Percentiles rank a stretch among this genome's conserved stretches.
Conservation (phyloP, 2,888 invertebrate species). For the Chrysotoxum bicinctum region DNA sequence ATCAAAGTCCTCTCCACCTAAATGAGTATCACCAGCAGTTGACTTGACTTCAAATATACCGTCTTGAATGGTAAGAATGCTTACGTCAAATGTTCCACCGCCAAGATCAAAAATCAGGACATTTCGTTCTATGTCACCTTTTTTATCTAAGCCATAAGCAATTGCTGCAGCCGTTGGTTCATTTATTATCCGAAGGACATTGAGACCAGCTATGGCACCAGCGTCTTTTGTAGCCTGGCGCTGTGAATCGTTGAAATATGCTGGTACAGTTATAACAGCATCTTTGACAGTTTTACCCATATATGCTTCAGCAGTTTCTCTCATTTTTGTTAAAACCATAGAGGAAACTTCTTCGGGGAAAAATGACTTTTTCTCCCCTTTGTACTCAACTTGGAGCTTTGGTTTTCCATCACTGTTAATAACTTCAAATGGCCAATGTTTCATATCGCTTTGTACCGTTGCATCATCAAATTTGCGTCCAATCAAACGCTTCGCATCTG, state of each 20-base stretch:
- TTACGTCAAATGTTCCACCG: conserved; percentile 97
- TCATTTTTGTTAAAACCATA: conserved; percentile 97
- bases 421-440: conserved; percentile 97
- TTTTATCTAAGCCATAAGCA: conserved; percentile 94
- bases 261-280: conserved; percentile 91
- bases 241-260: conserved; percentile 90
- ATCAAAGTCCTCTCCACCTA: conserved; percentile 83
- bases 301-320: conserved; percentile 88
- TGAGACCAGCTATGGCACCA: conserved; percentile 91
- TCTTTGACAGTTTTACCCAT: conserved; percentile 86
- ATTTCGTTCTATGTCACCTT: conserved; percentile 90
- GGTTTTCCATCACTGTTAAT: conserved; percentile 91
- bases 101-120: conserved; percentile 85
- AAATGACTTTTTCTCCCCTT: conserved; percentile 94
- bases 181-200: conserved; percentile 95
- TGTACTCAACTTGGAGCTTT: conserved; percentile 92
- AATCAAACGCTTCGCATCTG: conserved; percentile 96
- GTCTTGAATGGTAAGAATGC: conserved; percentile 94
- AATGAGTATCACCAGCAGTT: conserved; percentile 83
- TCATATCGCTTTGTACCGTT: conserved; percentile 95
- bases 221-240: conserved; percentile 92
- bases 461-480: conserved; percentile 94
- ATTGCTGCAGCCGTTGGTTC: conserved; percentile 96
- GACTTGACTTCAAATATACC: conserved; percentile 97
- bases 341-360: conserved; percentile 96